These are phyloP conservation scores for Drosophila oshimai DNA, from an alignment of 1,140 invertebrate genomes.

Conservation along the genomic window DNA sequence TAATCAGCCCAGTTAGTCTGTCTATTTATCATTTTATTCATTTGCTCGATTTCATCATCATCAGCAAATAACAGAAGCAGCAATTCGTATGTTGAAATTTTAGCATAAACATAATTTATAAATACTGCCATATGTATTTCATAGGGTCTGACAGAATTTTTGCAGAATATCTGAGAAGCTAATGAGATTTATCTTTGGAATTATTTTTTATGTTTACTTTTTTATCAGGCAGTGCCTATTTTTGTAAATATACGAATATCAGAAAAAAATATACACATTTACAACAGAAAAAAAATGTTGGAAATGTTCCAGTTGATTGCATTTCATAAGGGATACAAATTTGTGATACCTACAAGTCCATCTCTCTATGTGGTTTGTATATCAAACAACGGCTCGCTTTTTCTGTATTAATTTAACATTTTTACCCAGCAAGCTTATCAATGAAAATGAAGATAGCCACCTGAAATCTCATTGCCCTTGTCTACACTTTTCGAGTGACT, in stretches of 20 bases:
- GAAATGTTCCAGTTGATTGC: too few relatives aligned
- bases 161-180: background rate
- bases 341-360: too few relatives aligned
- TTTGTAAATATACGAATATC: too few relatives aligned
- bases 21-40: conserved; percentile 17
- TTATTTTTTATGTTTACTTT: background rate
- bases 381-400: background rate
- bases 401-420: background rate
- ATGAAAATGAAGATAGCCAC: background rate
- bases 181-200: background rate
- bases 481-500: conserved; percentile 1
- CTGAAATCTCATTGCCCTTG: background rate
- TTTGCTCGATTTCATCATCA: conserved; percentile 31
- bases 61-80: conserved; percentile 2
- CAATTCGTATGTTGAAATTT: background rate
- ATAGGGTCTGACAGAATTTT: background rate
- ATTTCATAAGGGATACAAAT: too few relatives aligned
- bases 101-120: conserved; percentile 12
- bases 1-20: conserved; percentile 13
- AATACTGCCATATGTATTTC: conserved; percentile 24
- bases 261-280: too few relatives aligned
- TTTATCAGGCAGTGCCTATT: background rate
- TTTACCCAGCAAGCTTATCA: background rate
- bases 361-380: background rate
- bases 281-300: too few relatives aligned